Percentiles rank a stretch among this genome's conserved stretches.
These are phyloP conservation scores for Lagopus leucura DNA, from an alignment of 2,113 vertebrate species.

Conservation along the genomic window DNA sequence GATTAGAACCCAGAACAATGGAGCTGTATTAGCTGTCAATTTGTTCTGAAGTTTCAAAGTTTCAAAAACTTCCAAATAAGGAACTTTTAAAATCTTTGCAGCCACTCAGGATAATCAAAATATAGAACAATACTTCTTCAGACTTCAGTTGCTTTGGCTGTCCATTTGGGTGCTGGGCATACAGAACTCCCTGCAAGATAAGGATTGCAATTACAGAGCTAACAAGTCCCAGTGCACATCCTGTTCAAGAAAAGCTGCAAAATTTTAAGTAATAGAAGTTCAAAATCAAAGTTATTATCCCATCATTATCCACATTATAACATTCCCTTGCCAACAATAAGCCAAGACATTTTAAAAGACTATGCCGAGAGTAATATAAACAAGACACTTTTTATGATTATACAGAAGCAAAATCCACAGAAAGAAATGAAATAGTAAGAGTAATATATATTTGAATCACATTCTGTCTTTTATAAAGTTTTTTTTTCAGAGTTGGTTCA, in stretches of 20 bases:
- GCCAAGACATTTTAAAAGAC: slow-evolving; percentile 44
- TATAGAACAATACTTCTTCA: neutral
- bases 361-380: slow-evolving; percentile 44
- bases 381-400: slow-evolving; percentile 43
- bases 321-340: slow-evolving; percentile 44
- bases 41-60: neutral
- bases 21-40: neutral
- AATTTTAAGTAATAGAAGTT: slow-evolving; percentile 61
- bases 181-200: slow-evolving; percentile 48
- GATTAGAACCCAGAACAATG: neutral
- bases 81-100: neutral
- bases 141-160: neutral
- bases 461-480: neutral
- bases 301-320: slow-evolving; percentile 46
- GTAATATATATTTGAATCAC: neutral
- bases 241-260: slow-evolving; percentile 3
- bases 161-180: slow-evolving; percentile 11
- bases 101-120: neutral
- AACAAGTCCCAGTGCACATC: slow-evolving; percentile 19
- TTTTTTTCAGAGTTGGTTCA: neutral
- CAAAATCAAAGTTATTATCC: slow-evolving; percentile 59
- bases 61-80: neutral
- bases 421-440: slow-evolving; percentile 37
- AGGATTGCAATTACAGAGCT: slow-evolving; percentile 43
- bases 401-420: slow-evolving; percentile 18